Percentiles rank a stretch among this genome's conserved stretches.
phyloP scores from a whole-genome alignment of 1,140 invertebrate species.

The Aphis craccivora region DNA sequence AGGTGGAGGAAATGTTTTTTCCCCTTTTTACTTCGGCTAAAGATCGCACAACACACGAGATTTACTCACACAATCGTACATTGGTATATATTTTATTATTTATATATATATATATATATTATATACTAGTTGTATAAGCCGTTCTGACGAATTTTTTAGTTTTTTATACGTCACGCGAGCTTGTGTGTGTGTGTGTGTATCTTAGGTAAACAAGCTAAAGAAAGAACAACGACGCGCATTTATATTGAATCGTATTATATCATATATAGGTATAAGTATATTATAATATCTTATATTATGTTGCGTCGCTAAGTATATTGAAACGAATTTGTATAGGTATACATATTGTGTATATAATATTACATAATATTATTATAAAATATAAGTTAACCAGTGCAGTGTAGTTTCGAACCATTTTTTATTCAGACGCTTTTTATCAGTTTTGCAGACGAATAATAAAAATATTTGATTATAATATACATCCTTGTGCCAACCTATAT shows the following conservation, averaged over 20 bases:
- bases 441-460: slow-evolving; percentile 4
- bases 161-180: background rate
- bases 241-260: background rate
- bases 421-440: background rate
- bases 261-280: background rate
- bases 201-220: background rate
- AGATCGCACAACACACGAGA: background rate
- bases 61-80: slow-evolving; percentile 15
- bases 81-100: slow-evolving; percentile 3
- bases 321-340: background rate
- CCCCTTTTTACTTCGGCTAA: background rate
- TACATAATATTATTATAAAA: background rate
- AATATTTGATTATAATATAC: background rate
- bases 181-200: background rate
- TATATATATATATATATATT: background rate
- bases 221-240: background rate
- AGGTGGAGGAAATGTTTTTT: slow-evolving; percentile 33
- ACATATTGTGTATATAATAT: background rate
- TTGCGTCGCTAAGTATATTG: background rate
- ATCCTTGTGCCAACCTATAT: background rate
- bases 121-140: background rate
- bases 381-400: background rate
- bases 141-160: background rate
- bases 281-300: no score
- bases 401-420: background rate